These are phyloP conservation scores for Cardiocondyla obscurior DNA, from an alignment of 1,140 invertebrate species.

Conservation along the genomic window DNA sequence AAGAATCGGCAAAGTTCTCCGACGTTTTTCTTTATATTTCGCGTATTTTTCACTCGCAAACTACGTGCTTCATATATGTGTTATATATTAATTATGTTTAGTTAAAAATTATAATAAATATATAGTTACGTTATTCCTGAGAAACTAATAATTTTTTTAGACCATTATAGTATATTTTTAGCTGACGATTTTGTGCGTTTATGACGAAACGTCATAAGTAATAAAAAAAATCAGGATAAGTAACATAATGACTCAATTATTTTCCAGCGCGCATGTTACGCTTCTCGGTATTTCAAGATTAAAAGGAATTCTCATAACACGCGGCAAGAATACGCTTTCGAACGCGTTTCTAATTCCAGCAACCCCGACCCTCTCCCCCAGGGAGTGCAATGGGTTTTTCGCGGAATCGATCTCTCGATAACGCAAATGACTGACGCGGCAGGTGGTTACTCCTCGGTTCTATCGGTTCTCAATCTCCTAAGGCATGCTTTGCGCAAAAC, in stretches of 20 bases:
- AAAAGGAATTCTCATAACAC: neutral
- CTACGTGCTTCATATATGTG: neutral
- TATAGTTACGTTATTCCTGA: neutral
- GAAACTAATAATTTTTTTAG: neutral
- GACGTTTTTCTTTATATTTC: slow-evolving; percentile 32
- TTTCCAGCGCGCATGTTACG: neutral
- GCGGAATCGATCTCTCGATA: slow-evolving; percentile 70
- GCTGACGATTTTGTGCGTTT: neutral
- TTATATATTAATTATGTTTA: neutral
- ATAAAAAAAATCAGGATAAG: neutral
- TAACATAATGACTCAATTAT: neutral
- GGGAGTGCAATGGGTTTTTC: slow-evolving; percentile 58
- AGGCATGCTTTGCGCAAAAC: slow-evolving; percentile 72
- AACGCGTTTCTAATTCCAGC: neutral
- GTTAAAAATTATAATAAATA: neutral
- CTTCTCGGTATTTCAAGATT: neutral
- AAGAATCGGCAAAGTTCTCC: neutral
- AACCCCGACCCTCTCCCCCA: neutral
- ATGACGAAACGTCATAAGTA: neutral
- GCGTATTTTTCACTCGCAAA: neutral
- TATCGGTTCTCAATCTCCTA: slow-evolving; percentile 56
- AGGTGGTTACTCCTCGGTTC: neutral
- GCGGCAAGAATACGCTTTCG: neutral
- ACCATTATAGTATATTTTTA: neutral
- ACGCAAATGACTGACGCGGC: slow-evolving; percentile 65